Evolutionary conservation across 2,797 vertebrate species (phyloP).

Genomic region (Mormyrus proboscirostris): DNA sequence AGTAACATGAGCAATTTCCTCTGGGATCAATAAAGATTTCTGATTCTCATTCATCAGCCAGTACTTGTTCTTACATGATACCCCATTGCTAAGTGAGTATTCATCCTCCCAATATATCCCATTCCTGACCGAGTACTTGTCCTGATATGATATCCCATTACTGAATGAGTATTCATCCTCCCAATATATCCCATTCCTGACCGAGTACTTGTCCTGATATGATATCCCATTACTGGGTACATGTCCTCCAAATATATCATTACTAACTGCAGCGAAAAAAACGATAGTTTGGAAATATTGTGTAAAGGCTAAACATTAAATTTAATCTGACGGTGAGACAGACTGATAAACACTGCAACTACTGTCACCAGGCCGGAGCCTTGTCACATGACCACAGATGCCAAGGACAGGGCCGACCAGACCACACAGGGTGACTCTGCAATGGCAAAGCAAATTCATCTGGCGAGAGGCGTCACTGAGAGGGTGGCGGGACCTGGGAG

Average conservation of each 20-base stretch:
- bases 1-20: too few species aligned
- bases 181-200: background rate
- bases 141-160: background rate
- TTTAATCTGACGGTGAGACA: background rate
- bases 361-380: background rate
- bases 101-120: background rate
- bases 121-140: background rate
- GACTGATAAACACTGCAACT: background rate
- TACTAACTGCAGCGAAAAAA: background rate
- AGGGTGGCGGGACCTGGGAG: background rate
- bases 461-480: background rate
- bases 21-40: too few species aligned
- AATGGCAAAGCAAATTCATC: background rate
- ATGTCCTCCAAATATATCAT: background rate
- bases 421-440: background rate
- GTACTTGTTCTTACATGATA: background rate
- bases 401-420: background rate
- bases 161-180: background rate
- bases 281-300: background rate
- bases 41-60: background rate
- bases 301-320: background rate
- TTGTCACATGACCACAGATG: background rate
- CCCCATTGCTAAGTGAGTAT: background rate
- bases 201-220: background rate
- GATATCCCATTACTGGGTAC: background rate